Conservation (phyloP, 1,140 invertebrate genomes). For the Teleopsis dalmanni region DNA sequence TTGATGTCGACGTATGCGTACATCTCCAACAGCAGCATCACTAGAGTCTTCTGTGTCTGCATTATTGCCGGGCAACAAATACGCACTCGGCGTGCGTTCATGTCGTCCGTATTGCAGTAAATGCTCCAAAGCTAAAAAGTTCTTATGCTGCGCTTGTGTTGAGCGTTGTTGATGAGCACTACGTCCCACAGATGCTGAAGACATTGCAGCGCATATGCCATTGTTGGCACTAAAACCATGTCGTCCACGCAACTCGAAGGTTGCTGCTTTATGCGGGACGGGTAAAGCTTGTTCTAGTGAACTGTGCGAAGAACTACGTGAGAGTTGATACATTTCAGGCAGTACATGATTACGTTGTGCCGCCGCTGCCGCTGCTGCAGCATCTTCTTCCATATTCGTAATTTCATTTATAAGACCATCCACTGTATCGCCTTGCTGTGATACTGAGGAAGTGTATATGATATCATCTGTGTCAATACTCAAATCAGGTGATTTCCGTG, state of each 20-base stretch:
- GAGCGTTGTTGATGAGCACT: conserved; percentile 13
- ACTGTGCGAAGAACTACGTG: conserved; percentile 26
- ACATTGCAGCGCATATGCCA: conserved; percentile 20
- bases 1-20: conserved; percentile 16
- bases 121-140: conserved; percentile 33
- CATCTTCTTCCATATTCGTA: conserved; percentile 7
- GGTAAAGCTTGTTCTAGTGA: conserved; percentile 20
- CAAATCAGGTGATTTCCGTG: conserved; percentile 41
- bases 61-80: conserved; percentile 32
- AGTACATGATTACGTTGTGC: conserved; percentile 2
- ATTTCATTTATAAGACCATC: conserved; percentile 11
- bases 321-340: conserved; percentile 22
- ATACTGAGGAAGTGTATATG: conserved; percentile 16
- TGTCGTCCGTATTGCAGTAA: conserved; percentile 25
- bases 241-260: conserved; percentile 34
- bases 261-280: conserved; percentile 42
- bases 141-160: conserved; percentile 17
- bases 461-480: conserved; percentile 26
- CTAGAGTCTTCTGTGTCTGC: conserved; percentile 38
- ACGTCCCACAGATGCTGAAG: conserved; percentile 17
- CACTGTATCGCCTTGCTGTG: conserved; percentile 8
- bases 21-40: conserved; percentile 25
- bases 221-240: conserved; percentile 23
- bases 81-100: conserved; percentile 14
- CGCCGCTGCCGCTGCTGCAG: conserved; percentile 13